Evolutionary conservation across 2,888 invertebrate species (phyloP), one percentile per base, ranked within the genome.

Genomic region (Apotomis capreana): DNA sequence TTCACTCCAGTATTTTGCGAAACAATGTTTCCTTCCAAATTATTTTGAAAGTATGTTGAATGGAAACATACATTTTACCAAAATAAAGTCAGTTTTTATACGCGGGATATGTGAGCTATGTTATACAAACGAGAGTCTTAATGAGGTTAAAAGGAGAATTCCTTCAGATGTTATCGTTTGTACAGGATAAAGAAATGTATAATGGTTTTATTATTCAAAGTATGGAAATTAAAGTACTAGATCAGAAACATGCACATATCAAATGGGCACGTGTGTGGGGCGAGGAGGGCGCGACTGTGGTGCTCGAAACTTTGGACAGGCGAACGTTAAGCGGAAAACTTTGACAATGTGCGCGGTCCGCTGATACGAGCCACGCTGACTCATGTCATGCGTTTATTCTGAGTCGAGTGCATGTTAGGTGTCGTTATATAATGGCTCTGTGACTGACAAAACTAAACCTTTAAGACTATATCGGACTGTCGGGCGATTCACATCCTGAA

Each of bases 241-340:
- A 52, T 62, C 57, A 62, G 57, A 71, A 69, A 51, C 36, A 71
- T 58, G 62, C 62, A 71, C n/a, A 62, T 57, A 13, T 67, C n/a
- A 58, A 55, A 44, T 46, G 57, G 49, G 12, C 52, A 13, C 15
- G 57, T 51, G 67, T 61, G 44, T 36, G 40, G 40, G 13, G 62
- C 54, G 60, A 10, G 15, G 44, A 62, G 68, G 40, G 60, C 13
- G 26, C 60, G 40, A 26, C 26, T 26, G 1, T 51, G 13, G 15
- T 52, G 52, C 36, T 62, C 36, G 5, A 63, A 72, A 68, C 68
- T 72, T 72, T 63, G 52, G 68, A 72, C 72, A 54, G 63, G 52
- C 58, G 44, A 51, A 62, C 54, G 72, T 44, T 63, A 74, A 76
- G 70, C 72, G 69, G 67, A 52, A 61, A 72, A 75, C 52, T 70